Evolutionary conservation across 2,888 invertebrate species (phyloP).

Genomic region (Drosophila kanekoi): DNA sequence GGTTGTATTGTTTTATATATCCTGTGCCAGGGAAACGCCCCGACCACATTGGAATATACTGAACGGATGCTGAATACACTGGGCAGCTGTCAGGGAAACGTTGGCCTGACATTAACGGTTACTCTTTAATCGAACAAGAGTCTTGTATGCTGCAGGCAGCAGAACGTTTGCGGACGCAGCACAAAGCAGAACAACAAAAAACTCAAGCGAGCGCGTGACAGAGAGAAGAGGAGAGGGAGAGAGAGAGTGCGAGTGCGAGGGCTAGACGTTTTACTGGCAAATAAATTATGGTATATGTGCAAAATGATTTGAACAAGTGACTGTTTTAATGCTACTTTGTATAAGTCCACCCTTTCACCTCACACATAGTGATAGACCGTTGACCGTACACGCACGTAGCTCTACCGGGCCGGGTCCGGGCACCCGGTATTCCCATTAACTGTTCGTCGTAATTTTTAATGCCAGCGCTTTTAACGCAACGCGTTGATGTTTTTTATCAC

Average conservation of each 20-base stretch:
- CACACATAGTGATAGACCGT: constrained; percentile 8
- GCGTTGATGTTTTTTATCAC: constrained; percentile 21
- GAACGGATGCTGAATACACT: constrained; percentile 15
- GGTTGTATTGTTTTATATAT: constrained; percentile 57
- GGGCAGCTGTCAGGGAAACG: too few relatives aligned
- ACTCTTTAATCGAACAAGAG: neutral
- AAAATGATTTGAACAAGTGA: constrained; percentile 8
- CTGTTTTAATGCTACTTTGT: constrained; percentile 5
- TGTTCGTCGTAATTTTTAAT: constrained; percentile 66
- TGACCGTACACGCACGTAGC: constrained; percentile 18
- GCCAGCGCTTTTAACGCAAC: constrained; percentile 61
- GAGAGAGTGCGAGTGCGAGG: neutral
- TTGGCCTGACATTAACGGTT: too few relatives aligned
- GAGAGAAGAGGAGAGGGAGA: too few relatives aligned
- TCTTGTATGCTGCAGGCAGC: neutral
- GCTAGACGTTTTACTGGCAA: neutral
- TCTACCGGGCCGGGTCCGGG: neutral
- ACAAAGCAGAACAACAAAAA: constrained; percentile 5
- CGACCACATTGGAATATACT: constrained; percentile 1
- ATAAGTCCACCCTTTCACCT: neutral
- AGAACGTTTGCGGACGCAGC: constrained; percentile 8
- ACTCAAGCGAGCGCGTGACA: neutral
- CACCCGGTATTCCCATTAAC: constrained; percentile 66
- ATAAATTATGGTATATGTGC: neutral
- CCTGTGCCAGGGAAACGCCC: constrained; percentile 19